Evolutionary conservation across 2,113 vertebrate species (phyloP).

Genomic region (Ceuthmochares aereus): DNA sequence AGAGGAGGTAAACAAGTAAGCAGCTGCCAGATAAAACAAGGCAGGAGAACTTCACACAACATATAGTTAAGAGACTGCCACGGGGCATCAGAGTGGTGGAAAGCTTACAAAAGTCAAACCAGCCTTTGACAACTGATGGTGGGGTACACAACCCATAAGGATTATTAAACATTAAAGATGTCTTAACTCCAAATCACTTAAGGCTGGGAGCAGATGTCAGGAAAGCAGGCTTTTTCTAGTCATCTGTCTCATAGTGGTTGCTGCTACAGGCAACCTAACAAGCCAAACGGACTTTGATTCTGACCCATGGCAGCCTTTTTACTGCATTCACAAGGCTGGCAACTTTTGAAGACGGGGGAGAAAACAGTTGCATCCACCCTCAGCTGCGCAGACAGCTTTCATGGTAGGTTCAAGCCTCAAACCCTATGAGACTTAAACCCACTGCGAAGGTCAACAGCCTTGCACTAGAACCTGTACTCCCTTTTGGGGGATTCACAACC

Average conservation of each 20-base stretch:
- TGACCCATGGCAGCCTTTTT: neutral
- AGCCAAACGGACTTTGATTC: neutral
- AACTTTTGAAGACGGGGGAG: neutral
- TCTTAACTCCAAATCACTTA: neutral
- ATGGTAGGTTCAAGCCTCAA: neutral
- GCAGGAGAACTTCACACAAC: neutral
- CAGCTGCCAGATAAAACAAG: neutral
- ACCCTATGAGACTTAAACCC: neutral
- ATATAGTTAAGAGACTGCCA: neutral
- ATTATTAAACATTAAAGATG: neutral
- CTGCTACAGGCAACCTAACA: neutral
- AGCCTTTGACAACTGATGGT: neutral
- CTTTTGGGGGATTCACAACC: neutral
- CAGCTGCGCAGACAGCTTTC: neutral
- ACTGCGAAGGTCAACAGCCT: neutral
- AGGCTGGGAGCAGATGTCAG: neutral
- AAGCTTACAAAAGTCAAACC: neutral
- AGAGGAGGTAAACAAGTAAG: neutral
- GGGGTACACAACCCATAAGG: accelerated
- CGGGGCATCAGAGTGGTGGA: neutral
- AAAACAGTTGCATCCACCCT: neutral
- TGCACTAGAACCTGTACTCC: neutral
- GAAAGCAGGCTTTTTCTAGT: neutral
- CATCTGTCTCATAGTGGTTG: neutral
- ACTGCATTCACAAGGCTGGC: neutral